These are phyloP conservation scores for Oopsacas minuta DNA, from an alignment of 37 sponge, comb jelly and placozoan genomes.

Conservation along the genomic window DNA sequence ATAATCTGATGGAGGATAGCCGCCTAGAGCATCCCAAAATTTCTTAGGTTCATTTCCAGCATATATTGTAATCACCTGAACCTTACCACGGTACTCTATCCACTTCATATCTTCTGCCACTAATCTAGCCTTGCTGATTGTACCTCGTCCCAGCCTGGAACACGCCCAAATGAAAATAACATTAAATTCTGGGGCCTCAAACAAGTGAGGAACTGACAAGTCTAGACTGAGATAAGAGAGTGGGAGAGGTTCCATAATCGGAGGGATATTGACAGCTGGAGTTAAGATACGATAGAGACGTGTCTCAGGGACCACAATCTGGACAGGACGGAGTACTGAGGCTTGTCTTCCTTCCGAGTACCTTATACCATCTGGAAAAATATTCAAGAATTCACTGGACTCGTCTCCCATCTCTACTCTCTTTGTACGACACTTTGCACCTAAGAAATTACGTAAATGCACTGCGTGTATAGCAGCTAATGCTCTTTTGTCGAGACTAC, in stretches of 20 bases:
- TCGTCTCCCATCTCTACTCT: slow-evolving; percentile 82
- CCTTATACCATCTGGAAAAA: slow-evolving; percentile 51
- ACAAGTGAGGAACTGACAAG: not conserved
- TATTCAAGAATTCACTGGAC: slow-evolving; percentile 55
- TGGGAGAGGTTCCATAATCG: not conserved
- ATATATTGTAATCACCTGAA: not conserved
- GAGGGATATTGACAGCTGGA: not conserved
- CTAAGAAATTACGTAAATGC: slow-evolving; percentile 84
- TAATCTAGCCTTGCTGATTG: not conserved
- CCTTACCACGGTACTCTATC: not conserved
- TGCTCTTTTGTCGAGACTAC: slow-evolving; percentile 85
- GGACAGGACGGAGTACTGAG: not conserved
- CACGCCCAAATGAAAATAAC: not conserved
- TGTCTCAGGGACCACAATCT: not conserved
- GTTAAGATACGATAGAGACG: slow-evolving; percentile 19
- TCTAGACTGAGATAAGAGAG: not conserved
- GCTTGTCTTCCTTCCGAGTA: slow-evolving; percentile 61
- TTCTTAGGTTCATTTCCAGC: slow-evolving; percentile 58
- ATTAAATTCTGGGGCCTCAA: not conserved
- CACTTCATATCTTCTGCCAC: slow-evolving; percentile 15
- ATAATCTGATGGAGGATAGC: slow-evolving; percentile 28
- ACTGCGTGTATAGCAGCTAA: slow-evolving; percentile 97
- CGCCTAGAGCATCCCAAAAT: slow-evolving; percentile 64
- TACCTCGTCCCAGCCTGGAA: not conserved
- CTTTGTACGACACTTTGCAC: slow-evolving; percentile 43